Conservation (phyloP, 2,888 invertebrate species). For the Phortica okadai region DNA sequence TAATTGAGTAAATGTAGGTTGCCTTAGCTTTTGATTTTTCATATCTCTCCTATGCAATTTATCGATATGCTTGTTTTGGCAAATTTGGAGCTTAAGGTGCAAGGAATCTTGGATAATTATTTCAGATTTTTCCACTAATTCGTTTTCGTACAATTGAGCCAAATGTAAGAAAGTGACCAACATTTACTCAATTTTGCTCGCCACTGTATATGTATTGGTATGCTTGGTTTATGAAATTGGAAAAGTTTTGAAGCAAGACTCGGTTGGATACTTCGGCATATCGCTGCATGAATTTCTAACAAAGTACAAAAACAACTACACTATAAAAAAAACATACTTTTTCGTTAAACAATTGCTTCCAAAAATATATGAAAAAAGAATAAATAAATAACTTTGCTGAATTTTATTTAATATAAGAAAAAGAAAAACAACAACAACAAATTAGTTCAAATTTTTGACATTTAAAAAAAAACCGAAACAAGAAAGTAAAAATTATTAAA, state of each 20-base stretch:
- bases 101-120: too few relatives aligned
- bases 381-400: neutral
- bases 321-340: conserved; percentile 27
- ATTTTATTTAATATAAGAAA: neutral
- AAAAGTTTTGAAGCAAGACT: conserved; percentile 40
- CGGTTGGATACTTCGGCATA: conserved; percentile 66
- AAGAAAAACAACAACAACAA: neutral
- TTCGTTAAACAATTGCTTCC: conserved; percentile 6
- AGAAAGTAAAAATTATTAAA: conserved; percentile 16
- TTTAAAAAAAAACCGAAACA: neutral
- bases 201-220: neutral
- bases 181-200: too few relatives aligned
- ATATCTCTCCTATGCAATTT: too few relatives aligned
- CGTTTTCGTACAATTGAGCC: too few relatives aligned
- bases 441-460: conserved; percentile 4
- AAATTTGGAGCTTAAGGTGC: too few relatives aligned
- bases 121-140: too few relatives aligned
- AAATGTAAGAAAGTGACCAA: too few relatives aligned
- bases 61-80: too few relatives aligned
- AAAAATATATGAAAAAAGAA: neutral
- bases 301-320: conserved; percentile 58
- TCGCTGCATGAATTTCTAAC: conserved; percentile 67
- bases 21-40: too few relatives aligned
- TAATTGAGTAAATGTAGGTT: too few relatives aligned
- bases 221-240: neutral